Base-by-base conservation (phyloP, 2,888 invertebrate species). In the Trichopoda pennipes region DNA sequence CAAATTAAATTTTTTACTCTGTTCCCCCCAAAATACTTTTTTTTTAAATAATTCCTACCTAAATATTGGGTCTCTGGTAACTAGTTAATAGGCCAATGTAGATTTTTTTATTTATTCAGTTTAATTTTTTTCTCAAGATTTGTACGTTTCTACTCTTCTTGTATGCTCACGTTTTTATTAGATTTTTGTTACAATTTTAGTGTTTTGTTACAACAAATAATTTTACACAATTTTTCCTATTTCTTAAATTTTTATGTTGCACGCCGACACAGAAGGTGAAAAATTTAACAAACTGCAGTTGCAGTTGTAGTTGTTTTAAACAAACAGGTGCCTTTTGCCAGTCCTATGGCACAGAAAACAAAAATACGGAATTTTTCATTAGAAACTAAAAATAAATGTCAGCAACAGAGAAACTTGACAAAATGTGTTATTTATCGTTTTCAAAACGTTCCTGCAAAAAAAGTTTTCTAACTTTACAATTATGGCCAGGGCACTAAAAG, bases 271-370 rank as follows among this genome's bases (percentile, higher is more conserved):
- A n/a, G 58, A 19, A 14, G 12, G 58, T 51, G 60, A 23, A 60
- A 60, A 55, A 32, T 21, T 19, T 44, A 51, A 42, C 17, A 56
- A 61, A 55, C 17, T 38, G 17, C 8, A 63, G 35, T 42, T 66
- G 56, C 69, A 75, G 44, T 38, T 38, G 38, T 12, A 38, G 38
- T 38, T 38, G 38, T 0, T 12, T 38, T 38, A 61, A 75, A 83
- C 79, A 84, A 70, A 81, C 84, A 84, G 85, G 83, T 84, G 85
- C 81, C 83, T 81, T 84, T 76, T 72, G 75, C 77, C 78, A 60
- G 21, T 28, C 55, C 38, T 47, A 64, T 49, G 28, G 53, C 17
- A 47, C 9, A 69, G 56, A 70, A 60, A 35, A 56, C 14, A 19
- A 49, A 49, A 69, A 51, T 12, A 49, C 66, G 66, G 55, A 75